Evolutionary conservation across 2,888 invertebrate species (phyloP).

Genomic region (Mantis religiosa): DNA sequence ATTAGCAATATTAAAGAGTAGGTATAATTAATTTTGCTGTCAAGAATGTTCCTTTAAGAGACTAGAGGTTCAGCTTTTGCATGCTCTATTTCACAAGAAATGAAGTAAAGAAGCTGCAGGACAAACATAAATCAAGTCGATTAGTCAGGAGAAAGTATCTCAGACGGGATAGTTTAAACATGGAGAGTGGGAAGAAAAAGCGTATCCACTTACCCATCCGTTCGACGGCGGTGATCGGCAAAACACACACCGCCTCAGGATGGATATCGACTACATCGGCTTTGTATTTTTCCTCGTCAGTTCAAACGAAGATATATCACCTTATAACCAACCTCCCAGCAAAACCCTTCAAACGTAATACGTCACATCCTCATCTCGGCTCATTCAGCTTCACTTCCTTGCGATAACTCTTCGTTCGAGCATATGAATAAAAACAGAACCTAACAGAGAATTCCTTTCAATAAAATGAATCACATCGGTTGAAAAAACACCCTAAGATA

Average conservation of each 20-base stretch:
- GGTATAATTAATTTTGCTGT: not conserved
- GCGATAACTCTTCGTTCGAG: not conserved
- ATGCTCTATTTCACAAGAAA: not conserved
- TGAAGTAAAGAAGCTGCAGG: not conserved
- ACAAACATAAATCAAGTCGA: not conserved
- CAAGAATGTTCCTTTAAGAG: not conserved
- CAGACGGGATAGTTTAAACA: not conserved
- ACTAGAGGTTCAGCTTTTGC: not conserved
- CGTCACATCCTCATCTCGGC: not conserved
- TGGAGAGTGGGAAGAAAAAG: not conserved
- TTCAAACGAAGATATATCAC: not conserved
- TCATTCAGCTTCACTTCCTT: not conserved
- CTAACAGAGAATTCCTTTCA: not conserved
- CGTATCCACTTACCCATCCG: not conserved
- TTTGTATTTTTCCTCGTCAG: conserved; percentile 2
- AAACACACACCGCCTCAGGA: not conserved
- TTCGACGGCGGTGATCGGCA: not conserved
- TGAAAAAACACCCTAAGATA: too few species aligned
- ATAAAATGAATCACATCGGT: not conserved
- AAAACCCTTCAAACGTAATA: not conserved
- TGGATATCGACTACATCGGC: not conserved
- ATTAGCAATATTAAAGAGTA: too few species aligned
- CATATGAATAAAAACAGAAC: not conserved
- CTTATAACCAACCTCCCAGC: not conserved
- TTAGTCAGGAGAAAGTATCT: not conserved